Evolutionary conservation across 2,888 invertebrate genomes (phyloP).

Genomic region (Bellardia bayeri): DNA sequence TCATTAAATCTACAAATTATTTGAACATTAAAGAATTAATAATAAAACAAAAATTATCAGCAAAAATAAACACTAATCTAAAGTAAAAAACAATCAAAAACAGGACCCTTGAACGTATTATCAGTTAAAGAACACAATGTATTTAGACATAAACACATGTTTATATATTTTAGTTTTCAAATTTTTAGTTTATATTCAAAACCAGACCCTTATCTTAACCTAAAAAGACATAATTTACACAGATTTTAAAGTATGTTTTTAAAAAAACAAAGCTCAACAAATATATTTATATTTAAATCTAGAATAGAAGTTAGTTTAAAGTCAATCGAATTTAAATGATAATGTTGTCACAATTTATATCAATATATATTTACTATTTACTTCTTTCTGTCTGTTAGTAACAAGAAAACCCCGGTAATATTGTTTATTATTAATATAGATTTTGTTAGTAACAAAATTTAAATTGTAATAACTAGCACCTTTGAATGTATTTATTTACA

Average conservation of each 20-base stretch:
- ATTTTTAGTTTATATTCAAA: too few relatives aligned
- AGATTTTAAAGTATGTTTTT: neutral
- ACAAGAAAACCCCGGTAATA: conserved; percentile 7
- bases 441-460: neutral
- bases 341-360: neutral
- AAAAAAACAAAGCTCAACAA: neutral
- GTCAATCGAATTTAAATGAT: neutral
- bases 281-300: neutral
- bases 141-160: neutral
- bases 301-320: neutral
- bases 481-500: neutral
- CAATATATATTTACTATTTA: neutral
- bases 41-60: neutral
- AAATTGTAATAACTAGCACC: neutral
- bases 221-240: neutral
- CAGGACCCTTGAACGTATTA: conserved; percentile 1
- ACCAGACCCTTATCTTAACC: too few relatives aligned
- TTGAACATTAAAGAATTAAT: neutral
- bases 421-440: neutral
- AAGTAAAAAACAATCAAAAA: neutral
- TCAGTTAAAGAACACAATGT: neutral
- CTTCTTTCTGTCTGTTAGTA: neutral
- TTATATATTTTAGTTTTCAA: neutral
- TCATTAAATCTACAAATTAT: conserved; percentile 28
- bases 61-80: neutral